Percentiles rank a stretch among this genome's conserved stretches.
Evolutionary conservation across 30 jellyfish, hydroid and myxozoan genomes (phyloP).

Genomic region (Aurelia coerulea): DNA sequence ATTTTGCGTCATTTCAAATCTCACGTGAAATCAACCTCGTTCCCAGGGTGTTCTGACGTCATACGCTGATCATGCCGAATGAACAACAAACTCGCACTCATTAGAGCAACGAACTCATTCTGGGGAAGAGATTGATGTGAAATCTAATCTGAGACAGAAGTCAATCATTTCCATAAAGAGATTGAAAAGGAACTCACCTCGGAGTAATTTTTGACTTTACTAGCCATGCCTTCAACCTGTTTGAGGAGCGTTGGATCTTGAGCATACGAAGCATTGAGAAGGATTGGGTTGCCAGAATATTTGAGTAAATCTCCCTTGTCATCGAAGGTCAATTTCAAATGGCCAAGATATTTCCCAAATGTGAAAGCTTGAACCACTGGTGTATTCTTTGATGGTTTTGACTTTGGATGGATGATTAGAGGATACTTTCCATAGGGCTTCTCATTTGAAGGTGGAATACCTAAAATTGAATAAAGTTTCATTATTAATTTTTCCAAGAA

Average conservation of each 20-base stretch:
- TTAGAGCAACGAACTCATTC: too few relatives aligned
- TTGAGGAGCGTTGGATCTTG: slow-evolving; percentile 72
- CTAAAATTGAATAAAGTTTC: slow-evolving; percentile 22
- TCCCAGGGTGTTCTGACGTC: too few relatives aligned
- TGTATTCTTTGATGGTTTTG: slow-evolving; percentile 72
- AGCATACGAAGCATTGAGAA: slow-evolving; percentile 74
- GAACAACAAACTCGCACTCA: too few relatives aligned
- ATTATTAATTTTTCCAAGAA: too few relatives aligned
- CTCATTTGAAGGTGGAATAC: slow-evolving; percentile 96
- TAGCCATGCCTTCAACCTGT: slow-evolving; percentile 72
- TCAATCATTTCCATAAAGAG: too few relatives aligned
- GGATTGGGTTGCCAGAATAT: slow-evolving; percentile 91
- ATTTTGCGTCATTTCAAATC: too few relatives aligned
- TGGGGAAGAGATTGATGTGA: too few relatives aligned
- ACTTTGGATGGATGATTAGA: slow-evolving; percentile 57
- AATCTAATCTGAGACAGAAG: too few relatives aligned
- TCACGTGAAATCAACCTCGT: too few relatives aligned
- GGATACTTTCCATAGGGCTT: slow-evolving; percentile 89
- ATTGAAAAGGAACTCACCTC: slow-evolving; percentile 20
- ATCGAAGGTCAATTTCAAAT: slow-evolving; percentile 77
- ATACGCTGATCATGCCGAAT: too few relatives aligned
- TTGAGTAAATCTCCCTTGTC: slow-evolving; percentile 76
- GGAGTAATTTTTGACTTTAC: slow-evolving; percentile 29
- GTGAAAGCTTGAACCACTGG: slow-evolving; percentile 94
- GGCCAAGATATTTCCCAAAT: slow-evolving; percentile 94